Base-by-base conservation (phyloP, 2,113 vertebrate species). In the Ctenomys sociabilis region DNA sequence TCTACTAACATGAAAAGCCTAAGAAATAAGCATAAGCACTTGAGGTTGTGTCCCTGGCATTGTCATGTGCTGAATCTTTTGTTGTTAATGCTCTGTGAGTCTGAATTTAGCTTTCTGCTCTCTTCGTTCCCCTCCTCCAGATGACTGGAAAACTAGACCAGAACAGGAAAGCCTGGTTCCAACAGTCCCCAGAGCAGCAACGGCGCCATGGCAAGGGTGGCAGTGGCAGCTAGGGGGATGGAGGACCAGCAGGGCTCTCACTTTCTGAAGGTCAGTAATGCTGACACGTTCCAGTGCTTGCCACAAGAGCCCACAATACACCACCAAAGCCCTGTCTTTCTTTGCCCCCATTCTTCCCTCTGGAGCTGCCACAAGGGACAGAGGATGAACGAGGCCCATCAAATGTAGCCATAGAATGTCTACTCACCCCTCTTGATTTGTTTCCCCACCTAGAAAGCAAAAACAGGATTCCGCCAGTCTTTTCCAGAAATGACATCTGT, bases 21-120 rank as follows among this genome's bases (percentile, higher is more conserved):
- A 40, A 78, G 21, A 80, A 88, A 43, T 13, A 64, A 84, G 30
- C 19, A 4, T 14, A 24, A 11, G 26, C 21, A 21, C 45, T 43
- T 30, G 21, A 26, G 37, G n/a, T 2, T 11, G 26, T 43, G 63
- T n/a, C 14, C 43, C n/a, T 4, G 0, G 13, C 5, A 5, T n/a
- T 43, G 73, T 22, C 54, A 12, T 30, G 37, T 8, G 7, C 59
- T 49, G 19, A 45, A 35, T 63, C n/a, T 37, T 70, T 40, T 54
- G 32, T 35, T 70, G 77, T 66, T 12, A n/a, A 78, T n/a, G 12
- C 12, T 11, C 32, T 86, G 35, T 11, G 84, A 93, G 35, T 63
- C 64, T 52, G 37, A 9, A 91, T 14, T 30, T 85, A 49, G 43
- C 40, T 81, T 89, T 95, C 91, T 86, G 30, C 66, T 89, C 70